These are phyloP conservation scores for Gibbula magus DNA, from an alignment of 2,888 invertebrate species.

Conservation along the genomic window DNA sequence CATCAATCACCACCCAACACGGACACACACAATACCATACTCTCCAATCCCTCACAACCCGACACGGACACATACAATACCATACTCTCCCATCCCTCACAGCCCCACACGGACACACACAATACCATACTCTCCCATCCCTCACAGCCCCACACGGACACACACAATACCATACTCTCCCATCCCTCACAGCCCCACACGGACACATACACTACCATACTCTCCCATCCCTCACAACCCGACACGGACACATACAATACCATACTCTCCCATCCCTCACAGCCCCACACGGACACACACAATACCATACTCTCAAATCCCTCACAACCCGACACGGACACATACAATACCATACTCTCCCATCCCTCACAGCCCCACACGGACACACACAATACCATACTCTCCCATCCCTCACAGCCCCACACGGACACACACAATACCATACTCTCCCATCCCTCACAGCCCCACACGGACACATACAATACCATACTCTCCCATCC, in stretches of 20 bases:
- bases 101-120: background rate
- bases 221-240: too few species aligned
- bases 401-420: background rate
- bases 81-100: background rate
- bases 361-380: background rate
- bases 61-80: background rate
- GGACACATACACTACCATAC: background rate
- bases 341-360: background rate
- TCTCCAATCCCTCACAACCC: background rate
- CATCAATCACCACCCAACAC: background rate
- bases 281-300: background rate
- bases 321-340: background rate
- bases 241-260: background rate
- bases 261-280: background rate
- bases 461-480: background rate
- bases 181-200: background rate
- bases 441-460: background rate
- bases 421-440: background rate
- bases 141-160: background rate
- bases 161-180: background rate
- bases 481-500: background rate
- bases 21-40: background rate
- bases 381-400: background rate
- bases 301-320: background rate
- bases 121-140: background rate